Conservation (phyloP, 2,888 invertebrate genomes). For the Trichopria drosophilae region DNA sequence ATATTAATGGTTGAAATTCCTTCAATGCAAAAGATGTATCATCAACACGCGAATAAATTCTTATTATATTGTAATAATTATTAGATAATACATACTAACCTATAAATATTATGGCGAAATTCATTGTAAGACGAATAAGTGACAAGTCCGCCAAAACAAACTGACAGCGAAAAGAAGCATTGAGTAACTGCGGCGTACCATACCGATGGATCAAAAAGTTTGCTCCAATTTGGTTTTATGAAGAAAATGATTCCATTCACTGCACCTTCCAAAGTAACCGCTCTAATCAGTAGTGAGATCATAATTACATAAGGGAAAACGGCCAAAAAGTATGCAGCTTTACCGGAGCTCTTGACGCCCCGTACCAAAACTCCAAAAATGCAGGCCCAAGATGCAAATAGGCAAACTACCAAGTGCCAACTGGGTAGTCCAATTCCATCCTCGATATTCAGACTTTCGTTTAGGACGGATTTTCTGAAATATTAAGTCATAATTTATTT, state of each 20-base stretch:
- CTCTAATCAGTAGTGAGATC: constrained; percentile 64
- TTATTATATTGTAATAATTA: too few species aligned
- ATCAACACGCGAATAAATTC: too few species aligned
- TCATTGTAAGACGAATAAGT: constrained; percentile 68
- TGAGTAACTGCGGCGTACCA: constrained; percentile 71
- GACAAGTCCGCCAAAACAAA: constrained; percentile 67
- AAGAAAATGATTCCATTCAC: constrained; percentile 68
- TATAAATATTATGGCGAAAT: constrained; percentile 65
- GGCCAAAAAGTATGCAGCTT: constrained; percentile 73
- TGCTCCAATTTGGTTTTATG: constrained; percentile 68
- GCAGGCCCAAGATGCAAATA: constrained; percentile 62
- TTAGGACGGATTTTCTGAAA: constrained; percentile 62
- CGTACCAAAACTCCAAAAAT: constrained; percentile 62
- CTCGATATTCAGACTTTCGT: constrained; percentile 60
- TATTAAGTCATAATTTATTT: constrained; percentile 3
- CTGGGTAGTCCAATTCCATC: constrained; percentile 65
- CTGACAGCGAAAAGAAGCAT: constrained; percentile 67
- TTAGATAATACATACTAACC: constrained; percentile 52
- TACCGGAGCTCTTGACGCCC: constrained; percentile 66
- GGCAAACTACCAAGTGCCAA: constrained; percentile 62
- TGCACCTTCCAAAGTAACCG: constrained; percentile 67
- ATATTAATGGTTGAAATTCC: too few species aligned
- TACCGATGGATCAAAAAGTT: constrained; percentile 65
- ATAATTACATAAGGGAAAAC: constrained; percentile 69
- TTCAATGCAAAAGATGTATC: too few species aligned